Base-by-base conservation (phyloP, 2,113 vertebrate genomes). In the Mesitornis unicolor region DNA sequence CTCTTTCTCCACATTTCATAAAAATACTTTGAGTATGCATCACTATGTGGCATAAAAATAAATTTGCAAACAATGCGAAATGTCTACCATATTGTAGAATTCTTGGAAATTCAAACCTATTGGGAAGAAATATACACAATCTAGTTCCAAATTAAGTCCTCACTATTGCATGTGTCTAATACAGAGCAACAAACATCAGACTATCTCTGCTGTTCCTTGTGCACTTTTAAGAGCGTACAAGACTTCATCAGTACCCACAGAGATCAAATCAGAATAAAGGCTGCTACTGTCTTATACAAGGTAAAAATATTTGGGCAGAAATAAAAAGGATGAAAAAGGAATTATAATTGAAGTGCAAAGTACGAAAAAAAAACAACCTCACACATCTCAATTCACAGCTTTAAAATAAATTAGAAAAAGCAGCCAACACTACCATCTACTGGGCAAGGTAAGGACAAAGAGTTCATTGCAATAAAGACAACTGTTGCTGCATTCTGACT, bases 351-450 rank as follows among this genome's bases (percentile, higher is more conserved):
- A 93, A 92, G 35, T 69, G 47, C 35, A 82, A 86, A 82, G 57
- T 6, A 67, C 25, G 69, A 77, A 88, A 42, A 54, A 70, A 22
- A 43, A 22, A 28, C 0, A 47, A 7, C 0, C 2, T 8, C 15
- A 70, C 1, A 1, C 19, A 50, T 43, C 50, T 67, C 77, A 63
- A 88, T 40, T 33, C 42, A 79, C 29, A 57, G 65, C 76, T 95
- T 89, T 63, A 94, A 94, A 93, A 87, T 89, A 69, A 95, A 96
- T 87, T 73, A 94, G 74, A 98, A 98, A 97, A 93, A 92, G 63
- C 95, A 97, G 97, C 82, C 97, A 97, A 98, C 82, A 98, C 94
- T 97, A 98, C 98, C 98, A 98, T 98, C 98, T 98, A 98, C 98
- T 98, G 98, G 98, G 95, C 97, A 97, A 98, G 84, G 78, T 48